Evolutionary conservation across 2,888 invertebrate species (phyloP).

Genomic region (Latheticus oryzae): DNA sequence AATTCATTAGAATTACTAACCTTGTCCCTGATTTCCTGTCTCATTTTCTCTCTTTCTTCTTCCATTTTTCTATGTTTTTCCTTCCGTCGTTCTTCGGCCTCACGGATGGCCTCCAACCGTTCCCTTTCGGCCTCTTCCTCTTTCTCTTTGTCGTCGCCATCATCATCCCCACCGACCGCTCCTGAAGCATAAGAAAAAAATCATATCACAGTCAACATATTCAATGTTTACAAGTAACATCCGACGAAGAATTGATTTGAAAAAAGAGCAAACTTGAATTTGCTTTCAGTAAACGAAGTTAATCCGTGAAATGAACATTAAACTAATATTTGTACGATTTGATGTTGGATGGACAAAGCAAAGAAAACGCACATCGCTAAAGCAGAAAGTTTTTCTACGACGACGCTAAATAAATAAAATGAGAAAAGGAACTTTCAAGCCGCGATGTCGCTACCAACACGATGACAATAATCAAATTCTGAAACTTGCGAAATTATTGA

Average conservation of each 20-base stretch:
- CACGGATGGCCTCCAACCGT: conserved; percentile 95
- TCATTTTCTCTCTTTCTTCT: conserved; percentile 98
- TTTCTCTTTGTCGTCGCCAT: conserved; percentile 96
- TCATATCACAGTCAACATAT: too few relatives aligned
- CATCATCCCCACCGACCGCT: conserved; percentile 91
- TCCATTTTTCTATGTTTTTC: conserved; percentile 99
- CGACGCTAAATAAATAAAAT: too few relatives aligned
- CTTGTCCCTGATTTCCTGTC: conserved; percentile 99
- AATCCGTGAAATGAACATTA: conserved; percentile 32
- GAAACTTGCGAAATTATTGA: too few relatives aligned
- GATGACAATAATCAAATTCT: too few relatives aligned
- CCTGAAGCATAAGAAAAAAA: conserved; percentile 72
- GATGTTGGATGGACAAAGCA: conserved; percentile 1
- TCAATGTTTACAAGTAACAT: too few relatives aligned
- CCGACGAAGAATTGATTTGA: too few relatives aligned
- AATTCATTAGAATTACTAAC: conserved; percentile 68
- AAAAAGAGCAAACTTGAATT: conserved; percentile 9
- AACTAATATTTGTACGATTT: conserved; percentile 25
- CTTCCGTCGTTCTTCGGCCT: conserved; percentile 98
- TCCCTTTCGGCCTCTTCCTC: conserved; percentile 98
- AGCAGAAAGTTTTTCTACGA: too few relatives aligned
- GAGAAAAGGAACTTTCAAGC: too few relatives aligned
- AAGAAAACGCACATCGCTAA: conserved; percentile 13
- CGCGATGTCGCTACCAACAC: too few relatives aligned
- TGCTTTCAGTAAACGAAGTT: conserved; percentile 11